Evolutionary conservation across 92 coral and sea anemone genomes (phyloP).

Genomic region (Siderastrea radians): DNA sequence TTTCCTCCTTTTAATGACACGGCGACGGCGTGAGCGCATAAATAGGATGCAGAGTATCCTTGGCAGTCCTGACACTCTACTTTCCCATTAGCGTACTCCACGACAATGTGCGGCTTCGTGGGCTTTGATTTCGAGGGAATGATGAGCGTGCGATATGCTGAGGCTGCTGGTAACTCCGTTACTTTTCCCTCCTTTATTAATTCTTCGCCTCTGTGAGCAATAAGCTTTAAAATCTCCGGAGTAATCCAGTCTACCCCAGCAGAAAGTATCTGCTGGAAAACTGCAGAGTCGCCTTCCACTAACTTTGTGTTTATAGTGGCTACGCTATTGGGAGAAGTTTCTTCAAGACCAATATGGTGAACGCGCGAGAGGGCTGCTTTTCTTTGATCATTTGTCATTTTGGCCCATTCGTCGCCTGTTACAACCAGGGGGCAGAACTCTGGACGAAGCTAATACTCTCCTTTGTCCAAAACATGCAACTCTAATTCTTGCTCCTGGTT

Average conservation of each 20-base stretch:
- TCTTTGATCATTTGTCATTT: constrained; percentile 31
- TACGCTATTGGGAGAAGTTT: constrained; percentile 26
- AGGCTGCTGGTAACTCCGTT: constrained; percentile 41
- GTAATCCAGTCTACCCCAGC: constrained; percentile 61
- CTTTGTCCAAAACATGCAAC: constrained; percentile 64
- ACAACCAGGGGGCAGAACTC: constrained; percentile 54
- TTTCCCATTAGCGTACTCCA: constrained; percentile 59
- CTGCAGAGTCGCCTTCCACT: constrained; percentile 31
- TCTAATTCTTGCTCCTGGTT: constrained; percentile 56
- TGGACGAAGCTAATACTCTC: constrained; percentile 63
- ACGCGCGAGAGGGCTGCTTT: constrained; percentile 52
- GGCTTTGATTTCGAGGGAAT: constrained; percentile 64
- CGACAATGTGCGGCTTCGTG: constrained; percentile 54
- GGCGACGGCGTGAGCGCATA: constrained; percentile 46
- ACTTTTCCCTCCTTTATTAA: constrained; percentile 21
- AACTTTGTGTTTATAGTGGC: constrained; percentile 30
- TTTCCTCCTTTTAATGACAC: constrained; percentile 25
- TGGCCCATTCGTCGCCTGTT: constrained; percentile 18
- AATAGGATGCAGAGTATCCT: constrained; percentile 48
- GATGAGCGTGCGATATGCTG: constrained; percentile 41
- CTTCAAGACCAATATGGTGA: constrained; percentile 47
- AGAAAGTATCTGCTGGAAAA: constrained; percentile 42
- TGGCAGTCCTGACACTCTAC: constrained; percentile 71
- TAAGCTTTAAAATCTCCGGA: constrained; percentile 29
- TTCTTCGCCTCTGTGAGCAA: constrained; percentile 43